Percentiles rank a stretch among this genome's conserved stretches.
Evolutionary conservation across 1,140 invertebrate species (phyloP).

Genomic region (Bombyx mori): DNA sequence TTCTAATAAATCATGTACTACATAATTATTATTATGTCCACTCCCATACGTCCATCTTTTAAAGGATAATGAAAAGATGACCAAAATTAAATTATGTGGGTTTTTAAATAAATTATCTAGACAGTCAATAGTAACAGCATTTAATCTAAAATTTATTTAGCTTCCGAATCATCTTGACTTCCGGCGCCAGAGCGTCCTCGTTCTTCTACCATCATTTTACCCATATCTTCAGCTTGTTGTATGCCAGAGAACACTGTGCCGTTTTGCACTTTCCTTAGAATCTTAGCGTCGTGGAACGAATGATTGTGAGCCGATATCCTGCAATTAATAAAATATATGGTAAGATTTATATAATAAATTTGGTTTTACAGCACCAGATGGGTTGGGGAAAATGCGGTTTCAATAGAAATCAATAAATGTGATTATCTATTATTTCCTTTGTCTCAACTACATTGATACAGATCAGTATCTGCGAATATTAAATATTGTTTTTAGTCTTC

Average conservation of each 20-base stretch:
- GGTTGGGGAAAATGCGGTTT: too few relatives aligned
- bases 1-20: background rate
- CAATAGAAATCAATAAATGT: too few relatives aligned
- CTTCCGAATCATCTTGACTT: conserved; percentile 4
- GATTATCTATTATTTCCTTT: too few relatives aligned
- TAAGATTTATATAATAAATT: background rate
- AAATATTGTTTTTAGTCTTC: too few relatives aligned
- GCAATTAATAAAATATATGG: conserved; percentile 9
- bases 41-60: too few relatives aligned
- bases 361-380: too few relatives aligned
- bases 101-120: background rate
- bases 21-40: background rate
- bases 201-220: conserved; percentile 13
- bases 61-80: background rate
- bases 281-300: conserved; percentile 29
- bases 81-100: background rate
- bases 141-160: background rate
- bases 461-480: too few relatives aligned
- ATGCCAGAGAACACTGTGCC: conserved; percentile 29
- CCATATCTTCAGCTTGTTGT: conserved; percentile 24
- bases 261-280: conserved; percentile 25
- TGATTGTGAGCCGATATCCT: conserved; percentile 44
- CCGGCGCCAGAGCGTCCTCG: background rate
- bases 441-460: too few relatives aligned
- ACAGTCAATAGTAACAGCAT: too few relatives aligned